Conservation (phyloP, 2,797 vertebrate genomes). For the Hephaestus fuliginosus region DNA sequence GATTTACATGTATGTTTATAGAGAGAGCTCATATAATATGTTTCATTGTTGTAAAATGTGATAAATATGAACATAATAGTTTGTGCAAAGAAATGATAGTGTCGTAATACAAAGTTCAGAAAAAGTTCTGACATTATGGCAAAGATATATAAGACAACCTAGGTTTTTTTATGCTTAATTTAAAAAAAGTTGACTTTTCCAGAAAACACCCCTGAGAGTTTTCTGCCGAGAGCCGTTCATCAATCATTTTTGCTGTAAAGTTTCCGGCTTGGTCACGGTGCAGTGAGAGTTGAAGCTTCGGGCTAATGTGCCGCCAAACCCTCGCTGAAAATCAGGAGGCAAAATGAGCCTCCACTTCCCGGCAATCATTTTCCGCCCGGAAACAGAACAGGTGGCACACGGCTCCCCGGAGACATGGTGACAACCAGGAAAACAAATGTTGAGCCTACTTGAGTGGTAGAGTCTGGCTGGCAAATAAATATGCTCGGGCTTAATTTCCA, state of each 20-base stretch:
- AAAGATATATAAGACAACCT: neutral
- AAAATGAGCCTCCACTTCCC: conserved; percentile 43
- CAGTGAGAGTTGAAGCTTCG: conserved; percentile 51
- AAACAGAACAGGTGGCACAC: conserved; percentile 78
- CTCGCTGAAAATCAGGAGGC: conserved; percentile 47
- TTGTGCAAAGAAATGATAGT: neutral
- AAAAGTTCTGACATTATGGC: neutral
- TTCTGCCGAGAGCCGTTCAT: conserved; percentile 55
- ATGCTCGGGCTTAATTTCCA: conserved; percentile 72
- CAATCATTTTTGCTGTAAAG: conserved; percentile 63
- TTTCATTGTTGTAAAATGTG: neutral
- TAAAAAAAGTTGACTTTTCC: conserved; percentile 46
- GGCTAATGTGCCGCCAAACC: conserved; percentile 62
- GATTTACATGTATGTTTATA: neutral
- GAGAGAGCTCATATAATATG: neutral
- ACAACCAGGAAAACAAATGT: conserved; percentile 83
- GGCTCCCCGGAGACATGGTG: conserved; percentile 69
- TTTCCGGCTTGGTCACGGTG: conserved; percentile 53
- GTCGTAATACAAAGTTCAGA: neutral
- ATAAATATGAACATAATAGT: too few relatives aligned
- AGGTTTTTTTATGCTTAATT: conserved; percentile 19
- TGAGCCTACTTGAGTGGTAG: conserved; percentile 63
- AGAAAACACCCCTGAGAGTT: conserved; percentile 48
- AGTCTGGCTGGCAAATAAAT: conserved; percentile 68
- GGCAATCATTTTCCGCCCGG: conserved; percentile 56